Evolutionary conservation across 2,113 vertebrate genomes (phyloP).

Genomic region (Oplegnathus fasciatus): DNA sequence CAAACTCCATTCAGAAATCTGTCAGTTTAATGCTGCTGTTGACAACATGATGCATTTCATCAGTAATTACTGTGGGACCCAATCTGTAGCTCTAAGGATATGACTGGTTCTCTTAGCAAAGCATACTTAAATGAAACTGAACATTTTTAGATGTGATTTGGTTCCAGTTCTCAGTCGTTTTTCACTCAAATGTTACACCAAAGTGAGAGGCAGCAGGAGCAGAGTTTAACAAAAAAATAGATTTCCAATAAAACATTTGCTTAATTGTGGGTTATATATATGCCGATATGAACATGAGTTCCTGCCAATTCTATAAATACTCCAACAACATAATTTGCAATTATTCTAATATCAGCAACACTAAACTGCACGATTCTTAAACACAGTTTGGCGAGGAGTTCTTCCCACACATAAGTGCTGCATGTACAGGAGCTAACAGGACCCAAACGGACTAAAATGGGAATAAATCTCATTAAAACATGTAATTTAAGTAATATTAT

Average conservation of each 20-base stretch:
- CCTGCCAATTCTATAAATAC: rapidly evolving
- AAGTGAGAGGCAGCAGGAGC: neutral
- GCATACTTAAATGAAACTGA: neutral
- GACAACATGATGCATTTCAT: neutral
- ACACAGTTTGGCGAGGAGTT: neutral
- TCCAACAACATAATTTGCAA: neutral
- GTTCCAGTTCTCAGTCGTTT: neutral
- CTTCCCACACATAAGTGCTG: neutral
- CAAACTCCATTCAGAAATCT: slow-evolving; percentile 40
- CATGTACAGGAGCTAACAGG: neutral
- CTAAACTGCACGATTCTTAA: neutral
- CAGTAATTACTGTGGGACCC: neutral
- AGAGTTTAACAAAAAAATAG: neutral
- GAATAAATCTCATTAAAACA: neutral
- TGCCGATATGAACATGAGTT: neutral
- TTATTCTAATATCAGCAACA: rapidly evolving
- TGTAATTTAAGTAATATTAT: no score
- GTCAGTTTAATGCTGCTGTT: neutral
- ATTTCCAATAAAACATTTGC: neutral
- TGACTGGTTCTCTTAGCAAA: neutral
- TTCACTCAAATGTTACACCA: neutral
- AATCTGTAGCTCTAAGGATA: neutral
- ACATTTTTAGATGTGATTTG: neutral
- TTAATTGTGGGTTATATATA: rapidly evolving
- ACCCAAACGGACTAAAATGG: neutral